Evolutionary conservation across 2,113 vertebrate species (phyloP).

Genomic region (Alces alces): DNA sequence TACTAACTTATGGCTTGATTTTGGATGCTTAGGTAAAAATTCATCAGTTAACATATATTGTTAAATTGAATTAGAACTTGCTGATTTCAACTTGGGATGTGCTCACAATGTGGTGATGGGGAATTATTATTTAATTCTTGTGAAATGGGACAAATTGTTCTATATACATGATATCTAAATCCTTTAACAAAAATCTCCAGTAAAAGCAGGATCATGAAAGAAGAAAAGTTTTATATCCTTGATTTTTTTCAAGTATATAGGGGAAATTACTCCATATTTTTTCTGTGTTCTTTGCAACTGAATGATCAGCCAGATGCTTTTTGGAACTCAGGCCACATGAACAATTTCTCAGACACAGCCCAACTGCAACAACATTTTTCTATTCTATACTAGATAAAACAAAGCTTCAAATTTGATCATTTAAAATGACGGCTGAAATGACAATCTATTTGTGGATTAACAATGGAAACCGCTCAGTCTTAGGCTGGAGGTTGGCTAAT

Average conservation of each 20-base stretch:
- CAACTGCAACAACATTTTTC: not conserved
- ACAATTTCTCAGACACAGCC: not conserved
- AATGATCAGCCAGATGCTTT: not conserved
- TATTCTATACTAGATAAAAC: slow-evolving; percentile 8
- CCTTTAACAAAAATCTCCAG: not conserved
- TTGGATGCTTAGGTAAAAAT: not conserved
- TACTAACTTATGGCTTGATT: not conserved
- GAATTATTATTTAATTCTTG: not conserved
- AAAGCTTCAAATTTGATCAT: not conserved
- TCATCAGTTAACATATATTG: not conserved
- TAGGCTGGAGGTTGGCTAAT: slow-evolving; percentile 3
- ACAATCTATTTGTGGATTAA: slow-evolving; percentile 33
- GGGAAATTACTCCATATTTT: not conserved
- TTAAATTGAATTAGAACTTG: not conserved
- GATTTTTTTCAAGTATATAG: not conserved
- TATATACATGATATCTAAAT: not conserved
- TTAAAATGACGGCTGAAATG: slow-evolving; percentile 32
- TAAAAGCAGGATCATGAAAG: not conserved
- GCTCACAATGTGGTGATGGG: not conserved
- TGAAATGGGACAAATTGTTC: not conserved
- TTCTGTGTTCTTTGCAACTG: not conserved
- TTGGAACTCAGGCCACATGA: not conserved
- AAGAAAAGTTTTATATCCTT: not conserved
- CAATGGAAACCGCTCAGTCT: slow-evolving; percentile 35
- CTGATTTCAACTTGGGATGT: not conserved